Base-by-base conservation (phyloP, 1,140 invertebrate species). In the Microvelia longipes region DNA sequence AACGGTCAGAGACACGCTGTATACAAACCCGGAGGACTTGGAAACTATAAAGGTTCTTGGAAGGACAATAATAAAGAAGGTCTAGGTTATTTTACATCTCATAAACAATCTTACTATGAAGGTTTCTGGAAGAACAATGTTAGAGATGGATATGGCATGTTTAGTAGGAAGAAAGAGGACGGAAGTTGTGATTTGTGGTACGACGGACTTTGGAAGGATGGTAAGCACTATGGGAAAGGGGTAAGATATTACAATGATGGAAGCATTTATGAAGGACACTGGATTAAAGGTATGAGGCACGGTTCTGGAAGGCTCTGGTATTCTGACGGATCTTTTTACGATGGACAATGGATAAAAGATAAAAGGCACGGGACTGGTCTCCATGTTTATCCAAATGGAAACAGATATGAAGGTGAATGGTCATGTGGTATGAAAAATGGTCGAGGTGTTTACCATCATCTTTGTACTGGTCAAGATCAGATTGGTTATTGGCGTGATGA, bases 261-360 rank as follows among this genome's bases (percentile, higher is more conserved):
- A 1, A 80, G 81, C 66, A 80, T 83, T 30, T 88, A 87, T 73
- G 80, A 85, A 68, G 89, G 88, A 5, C 80, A 84, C 68, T 90
- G 86, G 81, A 78, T 79, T 63, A 74, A 76, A 15, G 85, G 85
- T 19, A 79, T 82, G 70, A 77, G 83, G 25, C 78, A 87, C 60
- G 88, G 87, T 0, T 86, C 85, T 73, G 89, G 88, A 2, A 80
- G 81, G 70, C 81, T 85, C 77, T 86, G 84, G 84, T 82, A 84
- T 71, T 68, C 72, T 0, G 77, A 85, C 73, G 81, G 82, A 0
- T 80, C 80, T 2, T 84, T 81, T 73, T 87, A 85, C 70, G 81
- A 82, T 28, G 85, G 85, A 0, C 78, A 77, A 64, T 84, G 81
- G 81, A 75, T 74, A 1, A 79, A 77, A 67, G 75, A 77, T 73